These are phyloP conservation scores for Microdon myrmicae DNA, from an alignment of 2,888 invertebrate genomes.

Conservation along the genomic window DNA sequence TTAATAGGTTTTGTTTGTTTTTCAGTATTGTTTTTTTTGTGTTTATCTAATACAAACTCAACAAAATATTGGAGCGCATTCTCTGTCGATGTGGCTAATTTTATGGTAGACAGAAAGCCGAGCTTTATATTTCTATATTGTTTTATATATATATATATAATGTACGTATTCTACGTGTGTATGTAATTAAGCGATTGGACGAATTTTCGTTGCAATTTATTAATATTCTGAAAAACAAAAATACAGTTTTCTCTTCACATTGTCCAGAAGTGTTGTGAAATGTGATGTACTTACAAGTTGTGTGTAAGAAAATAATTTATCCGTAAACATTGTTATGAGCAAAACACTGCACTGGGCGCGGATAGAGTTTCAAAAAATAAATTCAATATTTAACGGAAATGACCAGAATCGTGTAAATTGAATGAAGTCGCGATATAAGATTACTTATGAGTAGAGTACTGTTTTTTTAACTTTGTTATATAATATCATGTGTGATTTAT, in stretches of 20 bases:
- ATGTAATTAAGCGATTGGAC: conserved; percentile 39
- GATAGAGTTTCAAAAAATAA: neutral
- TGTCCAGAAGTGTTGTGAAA: conserved; percentile 13
- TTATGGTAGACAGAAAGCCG: conserved; percentile 42
- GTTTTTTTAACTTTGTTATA: no score
- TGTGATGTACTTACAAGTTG: conserved; percentile 42
- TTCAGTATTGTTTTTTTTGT: conserved; percentile 13
- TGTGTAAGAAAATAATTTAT: no score
- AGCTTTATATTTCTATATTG: no score
- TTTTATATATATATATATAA: no score
- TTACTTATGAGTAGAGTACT: no score
- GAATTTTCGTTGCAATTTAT: conserved; percentile 34
- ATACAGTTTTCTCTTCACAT: conserved; percentile 13
- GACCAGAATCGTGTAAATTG: no score
- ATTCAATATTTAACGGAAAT: no score
- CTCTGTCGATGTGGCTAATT: conserved; percentile 32
- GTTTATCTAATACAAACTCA: no score
- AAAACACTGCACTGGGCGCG: conserved; percentile 5
- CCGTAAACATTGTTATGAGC: no score
- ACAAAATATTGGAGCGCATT: conserved; percentile 17
- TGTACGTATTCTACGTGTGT: no score
- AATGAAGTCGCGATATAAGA: no score
- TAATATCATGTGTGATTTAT: no score
- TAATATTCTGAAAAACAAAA: conserved; percentile 37
- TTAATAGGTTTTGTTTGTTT: conserved; percentile 28